phyloP scores from a whole-genome alignment of 2,888 invertebrate species.

The Meloe dianella region DNA sequence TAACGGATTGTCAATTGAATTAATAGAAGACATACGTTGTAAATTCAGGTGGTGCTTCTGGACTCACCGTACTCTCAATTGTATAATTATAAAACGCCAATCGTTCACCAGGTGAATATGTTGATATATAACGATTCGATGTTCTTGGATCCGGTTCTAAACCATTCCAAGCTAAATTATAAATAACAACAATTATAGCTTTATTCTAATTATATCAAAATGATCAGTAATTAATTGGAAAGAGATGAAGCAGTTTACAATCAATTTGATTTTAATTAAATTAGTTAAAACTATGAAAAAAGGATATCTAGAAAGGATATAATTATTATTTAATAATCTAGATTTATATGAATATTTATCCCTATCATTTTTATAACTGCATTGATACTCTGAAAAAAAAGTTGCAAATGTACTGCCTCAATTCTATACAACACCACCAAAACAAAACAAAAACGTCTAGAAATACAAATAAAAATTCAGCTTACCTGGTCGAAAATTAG shows the following conservation, averaged over 20 bases:
- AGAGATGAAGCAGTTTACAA: constrained; percentile 22
- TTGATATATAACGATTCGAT: constrained; percentile 54
- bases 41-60: constrained; percentile 52
- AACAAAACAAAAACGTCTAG: neutral
- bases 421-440: constrained; percentile 16
- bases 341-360: constrained; percentile 21
- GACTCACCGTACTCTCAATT: constrained; percentile 53
- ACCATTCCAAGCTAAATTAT: constrained; percentile 55
- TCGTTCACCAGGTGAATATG: constrained; percentile 65
- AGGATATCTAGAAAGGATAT: constrained; percentile 52
- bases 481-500: constrained; percentile 52
- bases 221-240: constrained; percentile 43
- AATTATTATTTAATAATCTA: constrained; percentile 25
- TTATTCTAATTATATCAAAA: constrained; percentile 21
- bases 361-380: constrained; percentile 28
- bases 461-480: constrained; percentile 39
- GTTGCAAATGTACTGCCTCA: constrained; percentile 26
- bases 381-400: constrained; percentile 49
- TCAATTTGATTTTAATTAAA: neutral
- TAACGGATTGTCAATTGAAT: constrained; percentile 3
- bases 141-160: constrained; percentile 55
- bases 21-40: constrained; percentile 50
- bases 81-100: constrained; percentile 65
- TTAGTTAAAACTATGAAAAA: constrained; percentile 32
- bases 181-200: constrained; percentile 16